Evolutionary conservation across 2,113 vertebrate species (phyloP).

Genomic region (Bostrychus sinensis): DNA sequence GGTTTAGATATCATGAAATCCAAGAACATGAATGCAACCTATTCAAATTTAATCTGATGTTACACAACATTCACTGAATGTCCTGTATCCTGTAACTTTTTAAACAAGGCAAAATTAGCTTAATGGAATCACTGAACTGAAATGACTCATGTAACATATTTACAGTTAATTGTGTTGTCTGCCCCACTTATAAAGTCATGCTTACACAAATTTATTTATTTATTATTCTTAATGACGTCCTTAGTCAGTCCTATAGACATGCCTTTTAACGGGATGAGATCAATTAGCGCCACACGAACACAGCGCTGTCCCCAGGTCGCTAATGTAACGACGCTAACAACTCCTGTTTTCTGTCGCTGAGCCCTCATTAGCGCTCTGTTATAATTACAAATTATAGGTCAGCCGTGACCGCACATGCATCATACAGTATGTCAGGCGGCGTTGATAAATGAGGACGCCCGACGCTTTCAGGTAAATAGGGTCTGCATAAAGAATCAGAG

Average conservation of each 20-base stretch:
- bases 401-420: conserved; percentile 58
- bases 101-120: too few relatives aligned
- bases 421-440: background rate
- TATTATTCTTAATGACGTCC: conserved; percentile 1
- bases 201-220: background rate
- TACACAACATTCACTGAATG: too few relatives aligned
- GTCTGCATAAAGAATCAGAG: conserved; percentile 6
- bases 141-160: background rate
- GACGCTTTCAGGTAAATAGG: background rate
- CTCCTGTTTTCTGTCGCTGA: conserved; percentile 8
- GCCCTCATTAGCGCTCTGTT: conserved; percentile 47
- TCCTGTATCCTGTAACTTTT: too few relatives aligned
- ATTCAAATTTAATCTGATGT: too few relatives aligned
- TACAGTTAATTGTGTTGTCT: conserved; percentile 3
- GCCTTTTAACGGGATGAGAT: background rate
- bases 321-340: conserved; percentile 6
- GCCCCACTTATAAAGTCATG: background rate
- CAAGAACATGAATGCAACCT: too few relatives aligned
- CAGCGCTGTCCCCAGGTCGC: conserved; percentile 20
- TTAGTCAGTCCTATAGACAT: conserved; percentile 11
- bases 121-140: background rate
- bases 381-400: conserved; percentile 59
- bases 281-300: conserved; percentile 26
- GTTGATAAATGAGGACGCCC: conserved; percentile 4
- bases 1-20: too few relatives aligned